phyloP scores from a whole-genome alignment of 2,113 vertebrate genomes.

The Bos indicus region DNA sequence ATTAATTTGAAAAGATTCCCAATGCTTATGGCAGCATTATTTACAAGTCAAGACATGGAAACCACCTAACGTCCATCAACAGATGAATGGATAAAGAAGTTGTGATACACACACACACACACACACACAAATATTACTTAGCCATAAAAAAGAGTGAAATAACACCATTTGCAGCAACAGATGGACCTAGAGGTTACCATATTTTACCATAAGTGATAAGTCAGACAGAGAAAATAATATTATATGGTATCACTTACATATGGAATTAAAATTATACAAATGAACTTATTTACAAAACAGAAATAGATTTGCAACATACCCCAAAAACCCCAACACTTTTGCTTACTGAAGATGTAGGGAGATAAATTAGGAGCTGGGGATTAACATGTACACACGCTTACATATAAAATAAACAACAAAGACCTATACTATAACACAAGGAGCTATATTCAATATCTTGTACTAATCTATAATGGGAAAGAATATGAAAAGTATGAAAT shows the following conservation, averaged over 20 bases:
- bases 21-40: background rate
- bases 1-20: background rate
- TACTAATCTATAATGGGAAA: background rate
- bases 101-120: background rate
- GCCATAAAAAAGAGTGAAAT: background rate
- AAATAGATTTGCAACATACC: background rate
- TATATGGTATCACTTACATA: background rate
- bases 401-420: background rate
- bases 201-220: background rate
- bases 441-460: background rate
- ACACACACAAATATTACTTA: background rate
- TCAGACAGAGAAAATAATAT: background rate
- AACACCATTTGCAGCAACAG: background rate
- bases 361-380: background rate
- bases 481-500: background rate
- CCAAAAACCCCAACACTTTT: background rate
- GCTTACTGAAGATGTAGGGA: background rate
- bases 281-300: background rate
- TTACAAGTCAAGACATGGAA: background rate
- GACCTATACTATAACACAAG: background rate
- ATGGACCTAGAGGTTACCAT: background rate
- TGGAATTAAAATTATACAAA: background rate
- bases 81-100: background rate
- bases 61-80: background rate
- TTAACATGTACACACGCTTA: background rate